These are phyloP conservation scores for Laothoe populi DNA, from an alignment of 2,888 invertebrate species.

Conservation along the genomic window DNA sequence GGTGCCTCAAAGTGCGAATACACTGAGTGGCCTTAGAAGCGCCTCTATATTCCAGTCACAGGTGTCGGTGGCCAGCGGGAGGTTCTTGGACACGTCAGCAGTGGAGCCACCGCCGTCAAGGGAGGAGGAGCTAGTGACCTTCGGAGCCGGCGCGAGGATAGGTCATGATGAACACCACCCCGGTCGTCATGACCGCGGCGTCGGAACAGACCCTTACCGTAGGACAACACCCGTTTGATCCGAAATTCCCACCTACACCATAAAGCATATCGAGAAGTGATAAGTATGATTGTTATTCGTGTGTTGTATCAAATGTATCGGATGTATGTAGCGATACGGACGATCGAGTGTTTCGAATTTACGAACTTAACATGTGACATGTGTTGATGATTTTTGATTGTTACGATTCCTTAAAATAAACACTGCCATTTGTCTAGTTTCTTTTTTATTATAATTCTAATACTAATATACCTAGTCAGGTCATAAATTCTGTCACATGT, in stretches of 20 bases:
- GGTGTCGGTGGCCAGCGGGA: slow-evolving; percentile 87
- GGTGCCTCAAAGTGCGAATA: slow-evolving; percentile 81
- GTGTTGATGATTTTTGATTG: slow-evolving; percentile 76
- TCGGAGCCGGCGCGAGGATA: slow-evolving; percentile 85
- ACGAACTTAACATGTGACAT: slow-evolving; percentile 71
- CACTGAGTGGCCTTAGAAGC: slow-evolving; percentile 75
- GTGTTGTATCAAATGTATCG: slow-evolving; percentile 53
- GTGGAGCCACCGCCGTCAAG: slow-evolving; percentile 87
- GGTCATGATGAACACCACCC: slow-evolving; percentile 58
- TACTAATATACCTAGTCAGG: too few relatives aligned
- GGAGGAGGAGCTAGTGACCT: slow-evolving; percentile 89
- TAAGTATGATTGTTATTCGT: slow-evolving; percentile 67
- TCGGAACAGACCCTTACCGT: slow-evolving; percentile 83
- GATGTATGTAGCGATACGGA: slow-evolving; percentile 55
- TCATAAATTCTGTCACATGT: too few relatives aligned
- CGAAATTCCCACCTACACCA: slow-evolving; percentile 53
- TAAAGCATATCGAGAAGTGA: slow-evolving; percentile 82
- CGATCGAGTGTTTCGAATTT: slow-evolving; percentile 74
- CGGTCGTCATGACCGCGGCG: slow-evolving; percentile 72
- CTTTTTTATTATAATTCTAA: slow-evolving; percentile 15
- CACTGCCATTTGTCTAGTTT: slow-evolving; percentile 80
- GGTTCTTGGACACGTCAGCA: slow-evolving; percentile 88
- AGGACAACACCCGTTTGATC: slow-evolving; percentile 86
- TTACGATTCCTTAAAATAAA: slow-evolving; percentile 79
- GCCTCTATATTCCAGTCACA: slow-evolving; percentile 81